A percentile compares a stretch with the other conserved stretches of the same genome.
These are phyloP conservation scores for Falco peregrinus DNA, from an alignment of 2,797 vertebrate genomes.

Conservation along the genomic window DNA sequence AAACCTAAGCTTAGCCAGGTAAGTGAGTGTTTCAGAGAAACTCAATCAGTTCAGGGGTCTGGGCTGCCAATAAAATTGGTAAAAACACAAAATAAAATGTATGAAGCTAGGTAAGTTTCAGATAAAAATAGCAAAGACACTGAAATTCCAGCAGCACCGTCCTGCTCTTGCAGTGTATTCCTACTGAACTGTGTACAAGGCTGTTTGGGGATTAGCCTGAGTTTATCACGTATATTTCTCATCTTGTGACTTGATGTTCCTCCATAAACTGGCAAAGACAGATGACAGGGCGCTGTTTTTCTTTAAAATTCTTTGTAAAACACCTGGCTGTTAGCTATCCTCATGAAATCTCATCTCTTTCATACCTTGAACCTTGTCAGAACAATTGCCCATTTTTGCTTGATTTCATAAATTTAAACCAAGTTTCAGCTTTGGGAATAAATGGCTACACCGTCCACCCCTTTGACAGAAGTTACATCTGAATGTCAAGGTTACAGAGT, in stretches of 20 bases:
- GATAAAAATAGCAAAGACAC: not conserved
- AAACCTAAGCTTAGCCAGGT: slow-evolving; percentile 79
- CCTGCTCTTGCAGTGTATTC: not conserved
- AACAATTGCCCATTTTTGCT: not conserved
- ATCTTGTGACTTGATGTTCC: not conserved
- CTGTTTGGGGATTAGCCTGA: not conserved
- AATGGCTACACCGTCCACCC: not conserved
- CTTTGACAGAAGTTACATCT: not conserved
- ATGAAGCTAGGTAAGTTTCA: not conserved
- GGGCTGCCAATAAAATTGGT: not conserved
- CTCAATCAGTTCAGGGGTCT: not conserved
- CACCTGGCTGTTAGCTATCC: not conserved
- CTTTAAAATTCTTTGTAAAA: not conserved
- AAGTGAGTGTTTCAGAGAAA: slow-evolving; percentile 41
- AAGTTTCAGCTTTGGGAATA: not conserved
- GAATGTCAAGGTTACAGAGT: not conserved
- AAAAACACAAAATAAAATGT: not conserved
- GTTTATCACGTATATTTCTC: not conserved
- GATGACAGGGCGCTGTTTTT: not conserved
- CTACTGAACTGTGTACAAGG: not conserved
- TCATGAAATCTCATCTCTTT: not conserved
- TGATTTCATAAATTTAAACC: not conserved
- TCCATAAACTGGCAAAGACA: not conserved
- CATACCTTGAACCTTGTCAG: not conserved
- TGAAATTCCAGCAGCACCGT: not conserved